Conservation (phyloP, 2,797 vertebrate species). For the Oceanodroma leucorhoa region DNA sequence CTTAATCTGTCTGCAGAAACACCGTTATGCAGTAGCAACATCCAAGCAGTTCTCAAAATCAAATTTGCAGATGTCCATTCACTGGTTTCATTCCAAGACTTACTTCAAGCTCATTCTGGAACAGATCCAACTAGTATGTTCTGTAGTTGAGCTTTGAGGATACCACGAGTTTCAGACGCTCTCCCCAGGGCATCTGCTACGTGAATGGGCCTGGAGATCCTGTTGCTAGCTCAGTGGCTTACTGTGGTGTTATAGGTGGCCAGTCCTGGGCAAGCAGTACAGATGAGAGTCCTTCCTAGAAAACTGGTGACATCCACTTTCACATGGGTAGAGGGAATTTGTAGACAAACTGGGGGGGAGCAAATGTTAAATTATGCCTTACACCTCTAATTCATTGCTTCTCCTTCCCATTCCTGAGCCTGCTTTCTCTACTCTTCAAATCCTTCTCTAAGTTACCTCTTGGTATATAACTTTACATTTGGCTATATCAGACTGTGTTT, state of each 20-base stretch:
- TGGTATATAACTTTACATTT: not conserved
- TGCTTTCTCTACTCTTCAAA: not conserved
- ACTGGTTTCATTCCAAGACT: not conserved
- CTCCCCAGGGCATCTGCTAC: not conserved
- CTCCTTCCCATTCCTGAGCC: no score
- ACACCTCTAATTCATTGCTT: not conserved
- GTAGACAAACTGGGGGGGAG: fast-evolving
- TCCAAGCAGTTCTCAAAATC: not conserved
- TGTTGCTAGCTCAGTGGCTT: not conserved
- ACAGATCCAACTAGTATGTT: not conserved
- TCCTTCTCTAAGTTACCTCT: not conserved
- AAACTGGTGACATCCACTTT: not conserved
- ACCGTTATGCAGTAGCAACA: not conserved
- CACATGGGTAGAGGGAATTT: not conserved
- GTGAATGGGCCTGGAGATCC: not conserved
- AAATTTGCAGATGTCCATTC: not conserved
- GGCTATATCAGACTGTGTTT: not conserved
- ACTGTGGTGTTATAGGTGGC: not conserved
- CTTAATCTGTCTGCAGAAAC: not conserved
- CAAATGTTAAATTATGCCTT: not conserved
- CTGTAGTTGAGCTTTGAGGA: not conserved
- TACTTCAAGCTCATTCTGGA: not conserved
- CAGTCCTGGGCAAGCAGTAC: not conserved
- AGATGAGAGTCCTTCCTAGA: not conserved
- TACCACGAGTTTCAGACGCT: not conserved